Evolutionary conservation across 30 jellyfish, hydroid and myxozoan species (phyloP), one percentile per base, ranked within the genome.

Genomic region (Cassiopea xamachana): DNA sequence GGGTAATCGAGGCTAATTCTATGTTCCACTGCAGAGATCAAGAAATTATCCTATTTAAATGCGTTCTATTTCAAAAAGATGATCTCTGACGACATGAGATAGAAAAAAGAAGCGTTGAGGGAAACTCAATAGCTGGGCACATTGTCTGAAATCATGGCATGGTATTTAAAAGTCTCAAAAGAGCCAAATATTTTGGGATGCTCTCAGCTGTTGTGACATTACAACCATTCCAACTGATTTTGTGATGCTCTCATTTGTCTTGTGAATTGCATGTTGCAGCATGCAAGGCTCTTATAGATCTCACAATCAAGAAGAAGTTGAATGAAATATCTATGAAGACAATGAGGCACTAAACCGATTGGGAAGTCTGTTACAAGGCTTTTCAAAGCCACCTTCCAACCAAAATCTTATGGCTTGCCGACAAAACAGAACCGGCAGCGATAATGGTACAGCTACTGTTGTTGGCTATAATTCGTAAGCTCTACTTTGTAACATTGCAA

Each of bases 1-100:
- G 80, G 80, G 80, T 19, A 71, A 71, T 71, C 80, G 55, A 71
- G 80, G 80, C 80, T 71, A 71, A 71, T 71, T 71, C 71, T 60
- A 78, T 48, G 87, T 4, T 78, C 51, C 47, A 48, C 87, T 47
- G 87, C 19, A 49, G 6, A 60, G 87, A 49, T 78, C 12, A 48
- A 51, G 51, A 69, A 69, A 17, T 51, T 15, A 48, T 69, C 51
- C 12, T 47, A 10, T 1, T 48, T 45, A 75, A 75, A 75, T 50
- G 87, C 75, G 87, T 51, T 45, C 27, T 75, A 60, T 78, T 78
- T 51, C 51, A 75, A 15, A 19, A 55, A 50, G 87, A 78, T 49
- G 48, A 78, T 78, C 75, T 51, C 1, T 49, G 1, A 59, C 14
- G 87, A 78, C 87, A 50, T 16, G 71, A 14, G 87, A 60, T 78